phyloP scores from a whole-genome alignment of 2,113 vertebrate genomes.

The Geococcyx californianus region DNA sequence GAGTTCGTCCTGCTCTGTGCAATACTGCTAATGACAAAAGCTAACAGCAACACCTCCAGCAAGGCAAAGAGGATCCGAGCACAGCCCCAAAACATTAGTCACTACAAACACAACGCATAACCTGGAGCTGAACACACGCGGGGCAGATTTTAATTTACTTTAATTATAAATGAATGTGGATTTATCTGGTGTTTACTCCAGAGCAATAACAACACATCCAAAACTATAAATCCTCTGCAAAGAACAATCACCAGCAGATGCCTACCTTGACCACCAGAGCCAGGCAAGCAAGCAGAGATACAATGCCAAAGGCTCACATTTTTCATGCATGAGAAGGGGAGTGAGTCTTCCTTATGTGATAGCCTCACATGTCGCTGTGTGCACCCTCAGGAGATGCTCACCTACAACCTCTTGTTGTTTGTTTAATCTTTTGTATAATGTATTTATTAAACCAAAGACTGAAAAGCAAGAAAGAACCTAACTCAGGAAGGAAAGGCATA shows the following conservation, averaged over 20 bases:
- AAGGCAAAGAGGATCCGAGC: background rate
- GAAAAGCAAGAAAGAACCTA: background rate
- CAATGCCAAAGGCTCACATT: background rate
- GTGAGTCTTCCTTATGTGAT: background rate
- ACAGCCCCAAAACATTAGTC: background rate
- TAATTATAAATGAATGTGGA: background rate
- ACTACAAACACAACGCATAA: background rate
- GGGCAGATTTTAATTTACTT: background rate
- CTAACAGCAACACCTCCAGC: background rate
- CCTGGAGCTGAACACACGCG: background rate
- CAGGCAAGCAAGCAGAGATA: background rate
- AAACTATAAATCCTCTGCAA: background rate
- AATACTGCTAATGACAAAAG: background rate
- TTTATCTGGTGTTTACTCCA: background rate
- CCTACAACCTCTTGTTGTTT: background rate
- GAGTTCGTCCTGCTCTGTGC: background rate
- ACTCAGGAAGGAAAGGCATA: fast-evolving
- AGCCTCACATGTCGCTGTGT: background rate
- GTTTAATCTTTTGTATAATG: background rate
- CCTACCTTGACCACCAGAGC: background rate
- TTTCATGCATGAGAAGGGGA: background rate
- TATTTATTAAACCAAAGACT: background rate
- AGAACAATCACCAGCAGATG: background rate
- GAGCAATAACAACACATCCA: background rate
- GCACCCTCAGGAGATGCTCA: background rate